Conservation (phyloP, 2,888 invertebrate species). For the Drosophila paramelanica region DNA sequence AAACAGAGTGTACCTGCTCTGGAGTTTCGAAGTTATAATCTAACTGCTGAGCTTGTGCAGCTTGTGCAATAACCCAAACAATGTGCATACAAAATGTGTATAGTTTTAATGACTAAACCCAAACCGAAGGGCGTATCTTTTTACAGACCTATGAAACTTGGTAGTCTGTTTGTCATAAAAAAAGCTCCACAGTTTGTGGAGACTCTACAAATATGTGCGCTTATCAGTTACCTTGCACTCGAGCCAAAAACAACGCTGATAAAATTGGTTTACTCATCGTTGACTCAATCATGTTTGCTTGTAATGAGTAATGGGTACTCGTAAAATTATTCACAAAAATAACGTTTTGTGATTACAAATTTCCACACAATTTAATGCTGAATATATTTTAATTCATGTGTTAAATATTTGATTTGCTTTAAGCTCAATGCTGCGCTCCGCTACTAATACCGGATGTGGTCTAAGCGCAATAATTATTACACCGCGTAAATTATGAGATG, state of each 20-base stretch:
- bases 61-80: conserved; percentile 3
- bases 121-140: conserved; percentile 1
- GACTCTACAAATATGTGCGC: conserved; percentile 55
- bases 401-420: conserved; percentile 65
- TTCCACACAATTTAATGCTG: conserved; percentile 3
- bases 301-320: conserved; percentile 41
- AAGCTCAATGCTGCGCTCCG: conserved; percentile 39
- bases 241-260: conserved; percentile 45
- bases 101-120: conserved; percentile 25
- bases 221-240: conserved; percentile 58
- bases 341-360: background rate
- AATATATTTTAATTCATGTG: conserved; percentile 41
- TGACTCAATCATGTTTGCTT: conserved; percentile 40
- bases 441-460: conserved; percentile 70
- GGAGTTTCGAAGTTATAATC: background rate
- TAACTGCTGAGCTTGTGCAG: background rate
- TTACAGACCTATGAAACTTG: conserved; percentile 28
- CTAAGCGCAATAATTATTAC: conserved; percentile 71
- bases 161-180: conserved; percentile 36
- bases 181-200: conserved; percentile 14
- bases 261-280: conserved; percentile 70
- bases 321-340: background rate
- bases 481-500: conserved; percentile 69
- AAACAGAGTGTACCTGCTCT: background rate
- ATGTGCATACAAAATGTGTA: conserved; percentile 20